Evolutionary conservation across 2,113 vertebrate genomes (phyloP).

Genomic region (Desmodus rotundus): DNA sequence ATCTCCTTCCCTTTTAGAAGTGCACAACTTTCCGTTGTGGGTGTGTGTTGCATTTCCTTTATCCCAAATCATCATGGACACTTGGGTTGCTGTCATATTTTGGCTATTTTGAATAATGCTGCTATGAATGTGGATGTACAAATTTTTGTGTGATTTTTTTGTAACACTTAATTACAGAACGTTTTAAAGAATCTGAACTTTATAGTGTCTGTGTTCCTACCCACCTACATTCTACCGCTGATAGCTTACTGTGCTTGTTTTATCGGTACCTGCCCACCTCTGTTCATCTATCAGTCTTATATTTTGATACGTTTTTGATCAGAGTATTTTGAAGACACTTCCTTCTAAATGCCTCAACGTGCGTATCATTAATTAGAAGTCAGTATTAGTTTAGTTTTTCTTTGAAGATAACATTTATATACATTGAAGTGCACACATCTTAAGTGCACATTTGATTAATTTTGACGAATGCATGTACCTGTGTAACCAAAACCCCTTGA

Average conservation of each 20-base stretch:
- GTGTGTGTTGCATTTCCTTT: background rate
- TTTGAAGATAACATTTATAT: background rate
- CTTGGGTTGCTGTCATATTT: constrained; percentile 3
- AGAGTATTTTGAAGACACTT: background rate
- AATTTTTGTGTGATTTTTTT: background rate
- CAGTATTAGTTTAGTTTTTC: background rate
- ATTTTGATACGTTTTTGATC: background rate
- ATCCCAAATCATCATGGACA: background rate
- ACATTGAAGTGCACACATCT: background rate
- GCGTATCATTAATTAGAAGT: constrained; percentile 7
- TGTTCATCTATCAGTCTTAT: background rate
- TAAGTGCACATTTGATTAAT: background rate
- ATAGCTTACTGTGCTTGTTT: background rate
- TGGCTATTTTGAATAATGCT: background rate
- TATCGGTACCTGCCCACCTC: background rate
- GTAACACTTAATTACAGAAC: background rate
- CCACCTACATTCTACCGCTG: background rate
- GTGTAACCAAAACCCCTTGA: background rate
- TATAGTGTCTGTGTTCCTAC: background rate
- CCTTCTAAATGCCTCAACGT: background rate
- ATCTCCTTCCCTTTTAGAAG: constrained; percentile 2
- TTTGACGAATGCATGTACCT: background rate
- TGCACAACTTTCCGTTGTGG: background rate
- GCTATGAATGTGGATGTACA: background rate
- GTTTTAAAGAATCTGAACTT: background rate